These are phyloP conservation scores for Parnassius mnemosyne DNA, from an alignment of 2,888 invertebrate species.

Conservation along the genomic window DNA sequence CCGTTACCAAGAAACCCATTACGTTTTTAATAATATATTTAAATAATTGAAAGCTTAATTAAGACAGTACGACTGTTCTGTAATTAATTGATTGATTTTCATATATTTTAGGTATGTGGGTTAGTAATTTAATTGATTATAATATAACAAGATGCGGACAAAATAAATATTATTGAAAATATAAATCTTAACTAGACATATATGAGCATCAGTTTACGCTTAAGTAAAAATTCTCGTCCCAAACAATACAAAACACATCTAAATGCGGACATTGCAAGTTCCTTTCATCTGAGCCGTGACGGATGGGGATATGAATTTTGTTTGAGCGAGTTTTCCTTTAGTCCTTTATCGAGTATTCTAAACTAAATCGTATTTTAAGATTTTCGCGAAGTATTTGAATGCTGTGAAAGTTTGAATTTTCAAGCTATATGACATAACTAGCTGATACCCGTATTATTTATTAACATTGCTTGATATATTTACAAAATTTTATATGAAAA, in stretches of 20 bases:
- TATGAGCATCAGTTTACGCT: constrained; percentile 12
- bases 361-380: constrained; percentile 4
- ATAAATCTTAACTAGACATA: constrained; percentile 15
- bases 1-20: too few relatives aligned
- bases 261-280: constrained; percentile 42
- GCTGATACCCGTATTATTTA: too few relatives aligned
- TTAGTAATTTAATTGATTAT: not conserved
- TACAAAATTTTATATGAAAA: too few relatives aligned
- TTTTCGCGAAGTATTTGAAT: constrained; percentile 19
- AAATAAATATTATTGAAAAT: constrained; percentile 10
- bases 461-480: too few relatives aligned
- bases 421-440: too few relatives aligned
- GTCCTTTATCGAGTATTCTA: constrained; percentile 33
- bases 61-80: too few relatives aligned
- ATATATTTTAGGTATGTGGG: too few relatives aligned
- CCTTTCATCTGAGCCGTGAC: constrained; percentile 34
- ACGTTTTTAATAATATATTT: too few relatives aligned
- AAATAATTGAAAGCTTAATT: too few relatives aligned
- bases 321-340: constrained; percentile 34
- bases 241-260: constrained; percentile 36
- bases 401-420: too few relatives aligned
- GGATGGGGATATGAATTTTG: constrained; percentile 31
- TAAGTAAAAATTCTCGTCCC: constrained; percentile 20
- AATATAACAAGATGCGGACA: not conserved
- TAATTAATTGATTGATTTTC: too few relatives aligned